These are phyloP conservation scores for Beroe ovata DNA, from an alignment of 37 sponge, comb jelly and placozoan species.

Conservation along the genomic window DNA sequence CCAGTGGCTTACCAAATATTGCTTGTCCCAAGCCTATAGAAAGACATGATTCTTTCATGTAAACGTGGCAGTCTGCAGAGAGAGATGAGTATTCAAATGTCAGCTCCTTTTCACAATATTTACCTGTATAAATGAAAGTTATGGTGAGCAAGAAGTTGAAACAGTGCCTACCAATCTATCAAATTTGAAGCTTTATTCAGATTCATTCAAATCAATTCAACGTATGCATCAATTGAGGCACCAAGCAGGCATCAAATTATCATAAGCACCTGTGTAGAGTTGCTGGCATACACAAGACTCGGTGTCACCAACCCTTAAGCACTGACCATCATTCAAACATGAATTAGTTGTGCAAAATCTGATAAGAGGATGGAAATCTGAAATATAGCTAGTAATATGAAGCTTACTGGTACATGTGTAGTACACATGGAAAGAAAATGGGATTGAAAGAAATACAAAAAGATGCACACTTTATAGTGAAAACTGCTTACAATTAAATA, in stretches of 20 bases:
- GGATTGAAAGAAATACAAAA: too few species aligned
- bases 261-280: background rate
- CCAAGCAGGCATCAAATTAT: background rate
- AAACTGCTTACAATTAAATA: too few species aligned
- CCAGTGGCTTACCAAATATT: background rate
- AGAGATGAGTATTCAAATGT: conserved; percentile 22
- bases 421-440: too few species aligned
- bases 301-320: background rate
- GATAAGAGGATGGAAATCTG: background rate
- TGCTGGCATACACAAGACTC: background rate
- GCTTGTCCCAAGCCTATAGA: background rate
- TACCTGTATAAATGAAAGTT: background rate
- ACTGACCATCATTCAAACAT: background rate
- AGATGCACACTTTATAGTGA: too few species aligned
- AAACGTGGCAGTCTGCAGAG: background rate
- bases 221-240: background rate
- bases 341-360: background rate
- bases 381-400: too few species aligned
- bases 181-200: too few species aligned
- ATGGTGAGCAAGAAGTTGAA: background rate
- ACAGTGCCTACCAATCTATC: background rate
- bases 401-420: too few species aligned
- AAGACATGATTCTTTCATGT: conserved; percentile 23
- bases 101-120: conserved; percentile 5
- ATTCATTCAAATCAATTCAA: background rate